Conservation (phyloP, 2,113 vertebrate species). For the Callopanchax toddi region DNA sequence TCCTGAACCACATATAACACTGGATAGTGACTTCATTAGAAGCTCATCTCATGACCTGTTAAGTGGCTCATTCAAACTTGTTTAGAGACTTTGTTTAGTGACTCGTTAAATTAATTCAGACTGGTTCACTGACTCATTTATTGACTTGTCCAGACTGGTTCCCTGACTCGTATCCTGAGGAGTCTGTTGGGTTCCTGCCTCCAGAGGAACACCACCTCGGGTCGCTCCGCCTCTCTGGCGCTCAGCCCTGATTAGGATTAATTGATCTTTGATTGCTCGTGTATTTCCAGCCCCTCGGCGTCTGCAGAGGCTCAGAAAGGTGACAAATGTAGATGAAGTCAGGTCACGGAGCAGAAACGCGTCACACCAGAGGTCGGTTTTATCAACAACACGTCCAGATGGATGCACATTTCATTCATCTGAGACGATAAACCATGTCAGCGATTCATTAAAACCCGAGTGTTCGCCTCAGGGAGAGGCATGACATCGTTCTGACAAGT, state of each 20-base stretch:
- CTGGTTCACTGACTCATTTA: no score
- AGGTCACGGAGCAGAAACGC: slow-evolving; percentile 6
- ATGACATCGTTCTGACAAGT: slow-evolving; percentile 41
- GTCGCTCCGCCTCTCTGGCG: slow-evolving; percentile 40
- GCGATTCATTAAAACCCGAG: not conserved
- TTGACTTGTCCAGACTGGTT: no score
- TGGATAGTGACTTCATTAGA: no score
- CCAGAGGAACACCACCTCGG: slow-evolving; percentile 49
- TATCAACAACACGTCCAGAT: slow-evolving; percentile 33
- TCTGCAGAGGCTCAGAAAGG: slow-evolving; percentile 40
- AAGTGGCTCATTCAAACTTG: no score
- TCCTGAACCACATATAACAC: no score
- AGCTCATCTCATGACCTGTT: no score
- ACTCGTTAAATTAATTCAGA: no score
- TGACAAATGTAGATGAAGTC: slow-evolving; percentile 37
- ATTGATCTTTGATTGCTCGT: slow-evolving; percentile 73
- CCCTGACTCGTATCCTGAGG: no score
- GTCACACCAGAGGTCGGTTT: slow-evolving; percentile 8
- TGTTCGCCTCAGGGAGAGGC: slow-evolving; percentile 23
- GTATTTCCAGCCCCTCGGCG: slow-evolving; percentile 47
- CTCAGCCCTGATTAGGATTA: slow-evolving; percentile 75
- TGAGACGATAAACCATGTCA: not conserved
- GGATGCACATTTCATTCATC: slow-evolving; percentile 1
- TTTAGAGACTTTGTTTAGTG: no score
- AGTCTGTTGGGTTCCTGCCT: slow-evolving; percentile 18